phyloP scores from a whole-genome alignment of 2,888 invertebrate species.

The Neoscelio sp. region DNA sequence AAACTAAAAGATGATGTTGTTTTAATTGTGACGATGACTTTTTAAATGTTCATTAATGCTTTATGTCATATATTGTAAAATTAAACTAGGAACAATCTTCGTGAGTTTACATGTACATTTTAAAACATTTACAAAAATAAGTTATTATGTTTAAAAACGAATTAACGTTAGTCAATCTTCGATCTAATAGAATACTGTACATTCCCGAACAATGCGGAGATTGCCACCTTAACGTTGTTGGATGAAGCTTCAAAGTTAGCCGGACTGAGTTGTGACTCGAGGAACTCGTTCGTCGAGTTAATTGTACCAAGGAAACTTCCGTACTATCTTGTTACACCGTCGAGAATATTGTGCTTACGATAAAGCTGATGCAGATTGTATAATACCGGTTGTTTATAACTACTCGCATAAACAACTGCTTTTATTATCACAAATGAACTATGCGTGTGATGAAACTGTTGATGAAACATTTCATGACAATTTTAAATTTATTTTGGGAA shows the following conservation, averaged over 20 bases:
- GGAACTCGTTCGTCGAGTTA: slow-evolving; percentile 59
- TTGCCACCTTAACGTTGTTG: slow-evolving; percentile 45
- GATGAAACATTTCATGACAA: slow-evolving; percentile 17
- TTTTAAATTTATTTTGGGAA: neutral
- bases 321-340: slow-evolving; percentile 51
- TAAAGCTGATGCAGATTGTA: slow-evolving; percentile 55
- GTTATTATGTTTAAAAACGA: no score
- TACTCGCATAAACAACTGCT: slow-evolving; percentile 48
- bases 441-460: slow-evolving; percentile 5
- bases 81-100: neutral
- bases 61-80: no score
- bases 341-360: slow-evolving; percentile 36
- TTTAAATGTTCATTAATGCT: no score
- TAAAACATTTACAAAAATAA: no score
- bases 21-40: no score
- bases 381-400: slow-evolving; percentile 49
- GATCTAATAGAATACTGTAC: slow-evolving; percentile 30
- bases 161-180: slow-evolving; percentile 28
- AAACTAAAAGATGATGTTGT: no score
- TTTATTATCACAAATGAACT: slow-evolving; percentile 38
- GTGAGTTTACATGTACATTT: neutral
- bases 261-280: slow-evolving; percentile 48
- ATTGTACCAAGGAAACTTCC: slow-evolving; percentile 61
- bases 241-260: slow-evolving; percentile 48
- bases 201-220: slow-evolving; percentile 30